These are phyloP conservation scores for Labeo calbasu DNA, from an alignment of 2,797 vertebrate genomes.

Conservation along the genomic window DNA sequence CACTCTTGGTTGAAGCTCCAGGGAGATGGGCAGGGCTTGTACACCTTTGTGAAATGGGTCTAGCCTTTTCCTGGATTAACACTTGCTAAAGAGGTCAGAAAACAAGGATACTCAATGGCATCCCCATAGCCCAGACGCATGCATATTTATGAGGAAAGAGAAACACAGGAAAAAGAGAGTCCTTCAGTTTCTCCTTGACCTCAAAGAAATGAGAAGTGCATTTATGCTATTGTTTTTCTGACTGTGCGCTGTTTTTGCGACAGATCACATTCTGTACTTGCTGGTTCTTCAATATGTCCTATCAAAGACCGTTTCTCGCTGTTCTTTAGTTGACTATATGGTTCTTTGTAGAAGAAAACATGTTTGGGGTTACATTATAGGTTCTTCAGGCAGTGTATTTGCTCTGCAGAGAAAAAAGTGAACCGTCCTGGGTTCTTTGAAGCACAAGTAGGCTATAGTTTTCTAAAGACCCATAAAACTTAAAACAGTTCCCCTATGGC, in stretches of 20 bases:
- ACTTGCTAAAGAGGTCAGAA: conserved; percentile 55
- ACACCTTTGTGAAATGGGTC: conserved; percentile 53
- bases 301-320: not conserved
- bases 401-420: not conserved
- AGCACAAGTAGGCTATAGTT: conserved; percentile 11
- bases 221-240: conserved; percentile 32
- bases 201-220: conserved; percentile 29
- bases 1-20: conserved; percentile 47
- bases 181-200: conserved; percentile 56
- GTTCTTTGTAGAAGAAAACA: not conserved
- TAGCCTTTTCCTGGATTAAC: conserved; percentile 56
- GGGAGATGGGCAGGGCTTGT: conserved; percentile 39
- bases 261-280: conserved; percentile 10
- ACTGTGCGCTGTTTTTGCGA: not conserved
- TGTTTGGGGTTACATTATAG: not conserved
- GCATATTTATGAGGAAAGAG: conserved; percentile 58
- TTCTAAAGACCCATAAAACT: not conserved
- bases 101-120: conserved; percentile 55
- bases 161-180: conserved; percentile 47
- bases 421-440: not conserved
- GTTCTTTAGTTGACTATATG: not conserved
- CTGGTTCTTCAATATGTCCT: not conserved
- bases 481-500: not conserved
- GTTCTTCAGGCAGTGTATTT: not conserved
- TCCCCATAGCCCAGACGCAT: conserved; percentile 50